Percentiles rank a stretch among this genome's conserved stretches.
phyloP scores from a whole-genome alignment of 2,797 vertebrate species.

The Pangasius krempfi region DNA sequence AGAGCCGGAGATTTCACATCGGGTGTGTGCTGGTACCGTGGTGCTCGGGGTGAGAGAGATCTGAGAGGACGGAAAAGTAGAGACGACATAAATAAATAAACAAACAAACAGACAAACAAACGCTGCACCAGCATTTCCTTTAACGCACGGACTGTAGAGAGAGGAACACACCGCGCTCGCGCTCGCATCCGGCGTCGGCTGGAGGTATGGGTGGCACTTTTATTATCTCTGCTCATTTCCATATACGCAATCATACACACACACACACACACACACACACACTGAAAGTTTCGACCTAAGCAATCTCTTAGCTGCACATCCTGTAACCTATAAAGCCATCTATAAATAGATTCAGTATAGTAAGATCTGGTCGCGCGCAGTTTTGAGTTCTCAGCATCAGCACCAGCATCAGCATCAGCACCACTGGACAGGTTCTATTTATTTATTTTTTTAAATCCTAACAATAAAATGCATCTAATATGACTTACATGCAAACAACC shows the following conservation, averaged over 20 bases:
- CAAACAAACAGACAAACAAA: not conserved
- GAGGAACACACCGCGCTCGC: not conserved
- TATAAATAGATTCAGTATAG: not conserved
- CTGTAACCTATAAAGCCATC: not conserved
- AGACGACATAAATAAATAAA: not conserved
- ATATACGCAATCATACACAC: not conserved
- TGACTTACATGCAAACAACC: too few relatives aligned
- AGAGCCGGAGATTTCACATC: not conserved
- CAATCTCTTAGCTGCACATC: not conserved
- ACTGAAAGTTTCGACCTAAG: not conserved
- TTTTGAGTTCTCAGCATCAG: constrained; percentile 22
- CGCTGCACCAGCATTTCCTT: not conserved
- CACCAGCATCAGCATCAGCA: not conserved
- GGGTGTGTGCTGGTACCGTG: not conserved
- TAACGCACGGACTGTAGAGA: constrained; percentile 1
- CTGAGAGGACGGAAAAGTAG: not conserved
- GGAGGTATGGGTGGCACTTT: constrained; percentile 65
- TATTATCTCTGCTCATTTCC: constrained; percentile 31
- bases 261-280: constrained; percentile 23
- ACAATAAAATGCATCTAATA: not conserved
- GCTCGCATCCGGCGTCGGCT: constrained; percentile 42
- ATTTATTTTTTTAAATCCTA: not conserved
- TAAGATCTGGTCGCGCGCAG: not conserved
- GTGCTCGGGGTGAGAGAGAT: not conserved
- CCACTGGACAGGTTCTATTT: not conserved